These are phyloP conservation scores for Fringilla coelebs DNA, from an alignment of 2,797 vertebrate species.

Conservation along the genomic window DNA sequence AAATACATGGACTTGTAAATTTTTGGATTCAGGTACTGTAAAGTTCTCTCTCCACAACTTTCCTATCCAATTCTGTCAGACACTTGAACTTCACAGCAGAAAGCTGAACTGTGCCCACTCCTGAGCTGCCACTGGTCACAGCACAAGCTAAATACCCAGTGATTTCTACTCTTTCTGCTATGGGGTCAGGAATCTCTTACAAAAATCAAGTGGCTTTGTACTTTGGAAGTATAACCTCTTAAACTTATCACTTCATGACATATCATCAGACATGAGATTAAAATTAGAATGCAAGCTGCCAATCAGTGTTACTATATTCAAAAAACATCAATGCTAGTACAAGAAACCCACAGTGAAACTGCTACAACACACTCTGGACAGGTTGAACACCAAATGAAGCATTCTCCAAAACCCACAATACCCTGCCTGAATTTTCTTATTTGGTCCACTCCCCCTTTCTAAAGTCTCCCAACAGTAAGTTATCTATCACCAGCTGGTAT, in stretches of 20 bases:
- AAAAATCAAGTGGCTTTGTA: background rate
- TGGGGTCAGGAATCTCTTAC: background rate
- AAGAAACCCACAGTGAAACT: background rate
- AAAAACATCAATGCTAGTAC: background rate
- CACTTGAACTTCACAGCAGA: background rate
- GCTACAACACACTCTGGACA: background rate
- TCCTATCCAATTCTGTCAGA: background rate
- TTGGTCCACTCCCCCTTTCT: background rate
- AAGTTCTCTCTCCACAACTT: background rate
- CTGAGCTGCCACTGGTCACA: background rate
- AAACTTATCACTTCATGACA: background rate
- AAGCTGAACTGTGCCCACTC: background rate
- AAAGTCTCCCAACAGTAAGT: background rate
- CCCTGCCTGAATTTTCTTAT: background rate
- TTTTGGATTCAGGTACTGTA: background rate
- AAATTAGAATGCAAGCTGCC: background rate
- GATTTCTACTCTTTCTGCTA: background rate
- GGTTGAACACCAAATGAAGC: background rate
- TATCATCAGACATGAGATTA: background rate
- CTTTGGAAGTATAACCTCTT: background rate
- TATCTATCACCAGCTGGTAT: background rate
- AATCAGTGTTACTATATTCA: background rate
- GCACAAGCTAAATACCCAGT: background rate
- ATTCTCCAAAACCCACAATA: background rate
- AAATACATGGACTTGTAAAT: accelerated